A percentile compares a stretch with the other conserved stretches of the same genome.
These are phyloP conservation scores for Arge pagana DNA, from an alignment of 2,888 invertebrate species.

Conservation along the genomic window DNA sequence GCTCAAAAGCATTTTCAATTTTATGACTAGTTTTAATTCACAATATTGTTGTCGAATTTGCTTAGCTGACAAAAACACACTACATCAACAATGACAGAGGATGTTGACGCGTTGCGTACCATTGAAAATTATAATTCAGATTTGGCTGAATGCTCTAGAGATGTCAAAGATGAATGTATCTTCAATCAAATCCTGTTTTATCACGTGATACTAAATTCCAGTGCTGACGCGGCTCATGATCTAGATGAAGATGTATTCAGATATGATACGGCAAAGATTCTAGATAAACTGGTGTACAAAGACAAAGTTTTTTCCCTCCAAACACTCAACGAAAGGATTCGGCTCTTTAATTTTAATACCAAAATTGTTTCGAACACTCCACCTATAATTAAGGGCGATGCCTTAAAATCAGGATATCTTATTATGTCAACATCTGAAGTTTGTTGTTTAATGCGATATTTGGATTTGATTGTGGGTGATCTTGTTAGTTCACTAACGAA, in stretches of 20 bases:
- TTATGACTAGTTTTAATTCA: slow-evolving; percentile 26
- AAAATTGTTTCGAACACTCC: slow-evolving; percentile 4
- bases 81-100: slow-evolving; percentile 11
- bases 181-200: slow-evolving; percentile 11
- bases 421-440: slow-evolving; percentile 11
- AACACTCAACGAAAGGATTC: slow-evolving; percentile 10
- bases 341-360: slow-evolving; percentile 13
- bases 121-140: slow-evolving; percentile 11
- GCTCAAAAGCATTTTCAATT: slow-evolving; percentile 26
- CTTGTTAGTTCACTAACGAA: neutral
- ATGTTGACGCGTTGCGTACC: slow-evolving; percentile 9
- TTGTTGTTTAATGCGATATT: slow-evolving; percentile 5
- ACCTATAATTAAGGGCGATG: neutral
- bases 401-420: slow-evolving; percentile 8
- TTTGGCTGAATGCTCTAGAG: slow-evolving; percentile 9
- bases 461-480: slow-evolving; percentile 11
- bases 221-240: slow-evolving; percentile 13
- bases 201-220: slow-evolving; percentile 7
- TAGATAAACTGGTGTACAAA: neutral
- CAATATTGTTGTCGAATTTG: slow-evolving; percentile 27
- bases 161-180: slow-evolving; percentile 15
- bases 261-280: slow-evolving; percentile 7
- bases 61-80: slow-evolving; percentile 13
- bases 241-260: slow-evolving; percentile 13
- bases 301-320: slow-evolving; percentile 7